phyloP scores from a whole-genome alignment of 2,888 invertebrate species.

The Maniola hyperantus region DNA sequence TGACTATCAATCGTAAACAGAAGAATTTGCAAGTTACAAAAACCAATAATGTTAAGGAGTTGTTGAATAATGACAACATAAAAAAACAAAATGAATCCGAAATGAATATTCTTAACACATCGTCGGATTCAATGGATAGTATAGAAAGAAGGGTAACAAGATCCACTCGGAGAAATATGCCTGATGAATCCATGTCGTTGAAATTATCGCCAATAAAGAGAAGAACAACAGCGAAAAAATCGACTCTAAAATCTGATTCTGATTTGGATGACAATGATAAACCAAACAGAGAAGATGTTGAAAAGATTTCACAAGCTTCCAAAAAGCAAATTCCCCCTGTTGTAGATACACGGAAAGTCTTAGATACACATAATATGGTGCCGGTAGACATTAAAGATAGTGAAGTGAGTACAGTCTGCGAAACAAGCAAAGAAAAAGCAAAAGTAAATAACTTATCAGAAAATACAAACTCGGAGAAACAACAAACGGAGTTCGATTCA shows the following conservation, averaged over 20 bases:
- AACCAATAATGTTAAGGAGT: neutral
- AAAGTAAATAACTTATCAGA: neutral
- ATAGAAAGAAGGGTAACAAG: constrained; percentile 50
- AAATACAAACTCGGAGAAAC: neutral
- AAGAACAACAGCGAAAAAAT: constrained; percentile 50
- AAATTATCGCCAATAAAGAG: constrained; percentile 37
- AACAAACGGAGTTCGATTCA: neutral
- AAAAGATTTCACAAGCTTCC: neutral
- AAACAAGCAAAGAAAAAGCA: neutral
- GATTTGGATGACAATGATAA: constrained; percentile 53
- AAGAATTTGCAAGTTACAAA: constrained; percentile 4
- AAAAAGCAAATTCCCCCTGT: neutral
- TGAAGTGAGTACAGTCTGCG: neutral
- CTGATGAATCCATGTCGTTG: constrained; percentile 26
- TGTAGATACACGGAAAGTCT: no score
- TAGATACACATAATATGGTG: neutral
- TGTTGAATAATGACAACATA: neutral
- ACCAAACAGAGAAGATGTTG: neutral
- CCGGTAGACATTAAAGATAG: neutral
- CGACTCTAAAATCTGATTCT: constrained; percentile 57
- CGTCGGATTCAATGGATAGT: constrained; percentile 32
- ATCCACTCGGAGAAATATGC: constrained; percentile 47
- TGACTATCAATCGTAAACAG: neutral
- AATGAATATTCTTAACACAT: constrained; percentile 23
- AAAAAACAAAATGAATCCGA: constrained; percentile 29